Evolutionary conservation across 1,140 invertebrate genomes (phyloP).

Genomic region (Rhynchophorus ferrugineus): DNA sequence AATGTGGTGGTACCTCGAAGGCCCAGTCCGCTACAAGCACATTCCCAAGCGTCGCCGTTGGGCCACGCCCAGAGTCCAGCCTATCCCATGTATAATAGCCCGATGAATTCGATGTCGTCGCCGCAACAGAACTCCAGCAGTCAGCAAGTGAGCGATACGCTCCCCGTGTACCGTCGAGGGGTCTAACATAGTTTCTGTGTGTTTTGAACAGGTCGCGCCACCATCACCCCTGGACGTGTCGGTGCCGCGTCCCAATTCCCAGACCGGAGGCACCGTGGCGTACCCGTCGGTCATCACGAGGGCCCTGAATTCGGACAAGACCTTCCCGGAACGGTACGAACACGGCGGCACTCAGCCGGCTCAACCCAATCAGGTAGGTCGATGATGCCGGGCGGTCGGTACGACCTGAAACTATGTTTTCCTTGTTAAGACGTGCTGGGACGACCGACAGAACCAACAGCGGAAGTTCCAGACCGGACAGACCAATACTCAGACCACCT

Average conservation of each 20-base stretch:
- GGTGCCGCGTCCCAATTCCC: constrained; percentile 54
- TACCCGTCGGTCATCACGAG: constrained; percentile 67
- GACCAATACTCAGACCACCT: constrained; percentile 22
- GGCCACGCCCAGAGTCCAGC: constrained; percentile 65
- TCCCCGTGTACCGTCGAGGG: not conserved
- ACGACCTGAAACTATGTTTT: not conserved
- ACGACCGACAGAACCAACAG: constrained; percentile 39
- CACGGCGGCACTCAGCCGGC: constrained; percentile 40
- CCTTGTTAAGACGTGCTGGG: constrained; percentile 42
- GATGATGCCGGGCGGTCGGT: not conserved
- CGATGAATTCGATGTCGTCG: constrained; percentile 61
- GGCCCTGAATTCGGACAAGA: constrained; percentile 55
- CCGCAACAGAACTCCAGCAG: constrained; percentile 55
- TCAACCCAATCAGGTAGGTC: constrained; percentile 14
- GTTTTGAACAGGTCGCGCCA: constrained; percentile 44
- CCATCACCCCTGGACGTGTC: constrained; percentile 62
- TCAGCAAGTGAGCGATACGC: constrained; percentile 30
- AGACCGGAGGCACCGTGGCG: constrained; percentile 49
- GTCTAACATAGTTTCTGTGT: constrained; percentile 3
- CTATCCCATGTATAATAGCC: constrained; percentile 70
- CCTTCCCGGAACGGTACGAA: constrained; percentile 55
- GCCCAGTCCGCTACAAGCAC: constrained; percentile 58
- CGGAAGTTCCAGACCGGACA: constrained; percentile 21
- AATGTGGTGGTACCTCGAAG: constrained; percentile 55
- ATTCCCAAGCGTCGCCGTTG: constrained; percentile 41